These are phyloP conservation scores for Danio rerio DNA, from an alignment of 2,113 vertebrate genomes.

Conservation along the genomic window DNA sequence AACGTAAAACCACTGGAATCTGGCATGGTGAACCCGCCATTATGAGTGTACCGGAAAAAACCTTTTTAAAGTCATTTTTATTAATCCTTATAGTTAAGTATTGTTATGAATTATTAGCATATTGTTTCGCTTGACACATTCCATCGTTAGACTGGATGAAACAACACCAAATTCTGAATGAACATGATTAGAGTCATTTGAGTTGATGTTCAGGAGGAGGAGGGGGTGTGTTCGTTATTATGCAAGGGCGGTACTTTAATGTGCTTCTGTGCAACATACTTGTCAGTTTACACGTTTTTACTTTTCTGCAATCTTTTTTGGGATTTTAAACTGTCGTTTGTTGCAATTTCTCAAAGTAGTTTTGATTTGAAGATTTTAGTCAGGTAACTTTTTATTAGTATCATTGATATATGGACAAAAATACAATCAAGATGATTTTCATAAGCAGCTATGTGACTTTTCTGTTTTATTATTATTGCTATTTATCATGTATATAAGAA, in stretches of 20 bases:
- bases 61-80: background rate
- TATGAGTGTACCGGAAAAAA: background rate
- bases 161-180: background rate
- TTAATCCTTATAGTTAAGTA: background rate
- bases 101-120: background rate
- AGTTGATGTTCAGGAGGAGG: background rate
- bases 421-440: background rate
- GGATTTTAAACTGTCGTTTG: background rate
- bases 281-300: background rate
- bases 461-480: background rate
- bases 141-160: background rate
- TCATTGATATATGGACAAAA: background rate
- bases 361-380: slow-evolving; percentile 1
- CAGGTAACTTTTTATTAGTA: background rate
- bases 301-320: background rate
- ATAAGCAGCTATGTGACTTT: too few relatives aligned
- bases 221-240: slow-evolving; percentile 17
- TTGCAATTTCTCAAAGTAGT: background rate
- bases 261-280: background rate
- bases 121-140: background rate
- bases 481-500: background rate
- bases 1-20: slow-evolving; percentile 16
- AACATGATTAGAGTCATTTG: background rate
- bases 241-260: background rate
- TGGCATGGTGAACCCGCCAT: background rate